Base-by-base conservation (phyloP, 2,113 vertebrate species). In the Rousettus leschenaultii region DNA sequence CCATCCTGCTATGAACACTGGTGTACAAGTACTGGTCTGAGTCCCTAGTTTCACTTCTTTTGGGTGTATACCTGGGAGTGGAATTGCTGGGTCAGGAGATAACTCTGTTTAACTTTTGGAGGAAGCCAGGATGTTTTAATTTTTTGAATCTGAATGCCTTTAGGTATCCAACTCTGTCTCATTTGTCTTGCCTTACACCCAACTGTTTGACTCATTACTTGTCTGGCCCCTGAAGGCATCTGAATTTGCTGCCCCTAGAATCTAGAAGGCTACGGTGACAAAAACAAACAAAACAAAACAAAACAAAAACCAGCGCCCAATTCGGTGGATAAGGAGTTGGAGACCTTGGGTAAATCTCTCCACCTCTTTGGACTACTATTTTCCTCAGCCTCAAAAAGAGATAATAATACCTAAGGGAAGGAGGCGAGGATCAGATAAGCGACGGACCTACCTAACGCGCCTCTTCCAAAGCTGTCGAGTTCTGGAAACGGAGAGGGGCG, bases 231-330 rank as follows among this genome's bases (percentile, higher is more conserved):
- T 26, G 48, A 73, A 95, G 66, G 66, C 83, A 86, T 78, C 78
- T 77, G 35, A 91, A 92, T 93, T 61, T 89, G 92, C 79, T 57
- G 35, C 51, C 82, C 96, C 78, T 35, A n/a, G 13, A 70, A 87
- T 51, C 48, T 51, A 51, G 48, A 51, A 51, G 26, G 61, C 48
- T 57, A 22, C 6, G 26, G n/a, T 18, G 30, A 33, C 38, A 71
- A 43, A 43, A 43, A 7, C 6, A 43, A 74, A 77, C 61, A 35
- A 19, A 61, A 26, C 71, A 82, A 28, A 61, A 70, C n/a, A 55
- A 45, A 86, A 51, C 48, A 24, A 75, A 66, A 22, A 24, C 9
- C 57, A 8, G 43, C 4, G 38, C 63, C 45, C 53, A 74, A n/a
- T 66, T 70, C 68, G 30, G 48, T 65, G 8, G 7, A 71, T 14